Evolutionary conservation across 2,888 invertebrate genomes (phyloP).

Genomic region (Vanessa cardui): DNA sequence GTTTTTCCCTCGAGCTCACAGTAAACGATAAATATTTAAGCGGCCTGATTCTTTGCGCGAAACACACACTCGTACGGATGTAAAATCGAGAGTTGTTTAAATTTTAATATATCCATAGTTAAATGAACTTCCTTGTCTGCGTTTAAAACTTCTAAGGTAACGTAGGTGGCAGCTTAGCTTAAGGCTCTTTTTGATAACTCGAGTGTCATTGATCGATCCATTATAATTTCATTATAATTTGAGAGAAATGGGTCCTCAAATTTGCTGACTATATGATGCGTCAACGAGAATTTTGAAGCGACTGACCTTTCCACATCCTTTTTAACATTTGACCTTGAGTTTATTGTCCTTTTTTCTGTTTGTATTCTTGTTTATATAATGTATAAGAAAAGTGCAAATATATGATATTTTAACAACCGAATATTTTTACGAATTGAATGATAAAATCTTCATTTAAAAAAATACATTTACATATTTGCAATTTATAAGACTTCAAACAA

Average conservation of each 20-base stretch:
- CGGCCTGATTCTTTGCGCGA: conserved; percentile 38
- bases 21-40: conserved; percentile 54
- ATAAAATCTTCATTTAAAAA: no score
- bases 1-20: conserved; percentile 42
- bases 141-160: conserved; percentile 1
- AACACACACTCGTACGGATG: conserved; percentile 34
- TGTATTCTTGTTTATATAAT: background rate
- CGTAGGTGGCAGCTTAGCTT: background rate
- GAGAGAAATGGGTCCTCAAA: background rate
- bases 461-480: no score
- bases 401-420: no score
- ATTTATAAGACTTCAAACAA: no score
- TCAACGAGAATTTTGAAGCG: background rate
- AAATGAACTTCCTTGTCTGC: conserved; percentile 1
- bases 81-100: conserved; percentile 12
- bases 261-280: background rate
- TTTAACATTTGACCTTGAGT: background rate
- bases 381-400: no score
- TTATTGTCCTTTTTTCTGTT: background rate
- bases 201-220: background rate
- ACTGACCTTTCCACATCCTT: background rate
- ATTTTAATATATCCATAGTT: background rate
- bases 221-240: background rate
- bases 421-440: no score
- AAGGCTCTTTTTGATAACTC: background rate